A percentile compares a stretch with the other conserved stretches of the same genome.
phyloP scores from a whole-genome alignment of 2,888 invertebrate genomes.

The Cosmopolites sordidus region DNA sequence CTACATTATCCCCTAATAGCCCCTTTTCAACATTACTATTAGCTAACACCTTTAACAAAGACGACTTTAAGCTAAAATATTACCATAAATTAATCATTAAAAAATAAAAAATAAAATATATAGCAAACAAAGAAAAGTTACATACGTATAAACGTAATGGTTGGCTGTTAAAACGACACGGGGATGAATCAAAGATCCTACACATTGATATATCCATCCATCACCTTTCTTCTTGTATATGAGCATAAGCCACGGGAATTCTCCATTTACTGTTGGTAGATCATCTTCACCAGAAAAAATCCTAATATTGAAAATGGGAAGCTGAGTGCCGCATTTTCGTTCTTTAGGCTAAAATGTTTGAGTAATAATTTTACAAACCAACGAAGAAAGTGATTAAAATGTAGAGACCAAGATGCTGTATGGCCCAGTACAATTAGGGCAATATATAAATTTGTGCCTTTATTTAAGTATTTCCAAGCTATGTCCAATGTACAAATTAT shows the following conservation, averaged over 20 bases:
- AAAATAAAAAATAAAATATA: no score
- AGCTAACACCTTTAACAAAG: slow-evolving; percentile 55
- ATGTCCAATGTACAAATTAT: no score
- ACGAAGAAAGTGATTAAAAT: no score
- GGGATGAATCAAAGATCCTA: slow-evolving; percentile 34
- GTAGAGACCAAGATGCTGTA: no score
- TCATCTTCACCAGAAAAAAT: slow-evolving; percentile 28
- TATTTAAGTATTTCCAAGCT: no score
- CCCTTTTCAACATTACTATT: slow-evolving; percentile 71
- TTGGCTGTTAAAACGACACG: slow-evolving; percentile 33
- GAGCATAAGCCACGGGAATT: slow-evolving; percentile 35
- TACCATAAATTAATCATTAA: no score
- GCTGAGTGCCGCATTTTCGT: slow-evolving; percentile 27
- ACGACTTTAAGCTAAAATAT: no score
- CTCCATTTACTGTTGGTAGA: slow-evolving; percentile 27
- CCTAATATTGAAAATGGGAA: slow-evolving; percentile 28
- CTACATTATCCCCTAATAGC: slow-evolving; percentile 56
- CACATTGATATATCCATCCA: slow-evolving; percentile 27
- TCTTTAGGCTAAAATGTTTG: slow-evolving; percentile 2
- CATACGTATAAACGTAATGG: slow-evolving; percentile 33
- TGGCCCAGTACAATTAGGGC: no score
- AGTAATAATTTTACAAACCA: no score
- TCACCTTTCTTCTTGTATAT: slow-evolving; percentile 24
- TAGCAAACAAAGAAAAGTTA: no score
- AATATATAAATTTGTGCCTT: no score